Conservation (phyloP, 2,797 vertebrate genomes). For the Danionella dracula region DNA sequence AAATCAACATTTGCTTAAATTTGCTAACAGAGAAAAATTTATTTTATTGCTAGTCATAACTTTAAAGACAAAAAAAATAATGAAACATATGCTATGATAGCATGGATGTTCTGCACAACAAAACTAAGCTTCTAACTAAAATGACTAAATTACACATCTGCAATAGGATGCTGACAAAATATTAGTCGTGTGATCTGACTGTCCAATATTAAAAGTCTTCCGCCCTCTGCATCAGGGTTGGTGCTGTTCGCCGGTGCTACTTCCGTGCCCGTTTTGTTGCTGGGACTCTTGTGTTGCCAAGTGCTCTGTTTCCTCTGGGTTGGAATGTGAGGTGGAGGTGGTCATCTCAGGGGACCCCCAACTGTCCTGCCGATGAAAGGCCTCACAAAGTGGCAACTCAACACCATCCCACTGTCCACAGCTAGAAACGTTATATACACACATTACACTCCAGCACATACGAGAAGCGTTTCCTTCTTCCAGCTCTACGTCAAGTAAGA, state of each 20-base stretch:
- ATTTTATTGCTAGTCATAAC: too few relatives aligned
- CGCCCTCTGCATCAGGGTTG: too few relatives aligned
- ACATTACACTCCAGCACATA: conserved; percentile 49
- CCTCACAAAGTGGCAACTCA: conserved; percentile 90
- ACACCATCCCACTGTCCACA: conserved; percentile 91
- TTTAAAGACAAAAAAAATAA: too few relatives aligned
- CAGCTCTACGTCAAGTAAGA: not conserved
- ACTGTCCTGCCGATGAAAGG: conserved; percentile 81
- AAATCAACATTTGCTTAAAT: too few relatives aligned
- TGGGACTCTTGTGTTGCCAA: conserved; percentile 69
- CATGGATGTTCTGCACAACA: too few relatives aligned
- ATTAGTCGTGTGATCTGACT: not conserved
- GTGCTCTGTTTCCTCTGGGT: conserved; percentile 57
- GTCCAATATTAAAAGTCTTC: not conserved
- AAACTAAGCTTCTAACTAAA: not conserved
- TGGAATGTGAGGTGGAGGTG: conserved; percentile 59
- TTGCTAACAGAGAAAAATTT: too few relatives aligned
- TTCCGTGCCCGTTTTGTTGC: conserved; percentile 79
- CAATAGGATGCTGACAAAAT: not conserved
- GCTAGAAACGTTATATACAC: conserved; percentile 75
- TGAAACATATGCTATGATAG: too few relatives aligned
- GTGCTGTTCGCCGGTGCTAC: conserved; percentile 49
- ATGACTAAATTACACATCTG: not conserved
- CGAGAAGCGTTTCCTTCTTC: not conserved
- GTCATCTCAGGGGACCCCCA: conserved; percentile 76